Base-by-base conservation (phyloP, 2,113 vertebrate species). In the Hiodon tergisus region DNA sequence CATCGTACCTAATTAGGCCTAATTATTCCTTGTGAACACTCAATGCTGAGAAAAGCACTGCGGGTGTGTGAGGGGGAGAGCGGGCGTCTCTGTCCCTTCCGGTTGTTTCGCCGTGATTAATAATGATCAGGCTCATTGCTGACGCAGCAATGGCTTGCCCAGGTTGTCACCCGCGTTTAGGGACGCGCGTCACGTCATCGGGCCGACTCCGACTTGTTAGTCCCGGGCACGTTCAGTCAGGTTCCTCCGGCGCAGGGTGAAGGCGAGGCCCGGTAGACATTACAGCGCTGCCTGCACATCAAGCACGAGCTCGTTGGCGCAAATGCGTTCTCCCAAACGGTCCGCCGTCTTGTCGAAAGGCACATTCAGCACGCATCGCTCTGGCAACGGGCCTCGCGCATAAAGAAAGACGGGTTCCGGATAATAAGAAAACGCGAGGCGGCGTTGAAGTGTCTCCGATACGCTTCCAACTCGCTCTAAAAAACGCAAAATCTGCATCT, bases 151-250 rank as follows among this genome's bases (percentile, higher is more conserved):
- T 17, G 78, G 71, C 54, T 74, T 81, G 78, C 8, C 4, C 65
- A 6, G 65, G 72, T 51, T 73, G 72, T 50, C 74, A 67, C 51
- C 78, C 51, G 3, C 58, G 60, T 74, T 85, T 79, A 31, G 63
- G 69, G 70, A 80, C 65, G 61, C 84, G 54, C 16, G 77, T 88
- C 84, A 88, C 69, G 47, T 83, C 81, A 76, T 58, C 71, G 76
- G 80, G 79, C 79, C 86, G 71, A 73, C 78, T 73, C 58, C 82
- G 82, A 88, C 90, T 90, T 81, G 77, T 85, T 90, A 91, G 89
- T 90, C 89, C 85, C 73, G 75, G 83, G 80, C 87, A 80, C 85
- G 84, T 88, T 88, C 87, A 81, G 83, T 83, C 78, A 82, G 86
- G 82, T 82, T 83, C 77, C 83, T 88, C 71, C 77, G 84, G 80